These are phyloP conservation scores for Polydrusus tereticollis DNA, from an alignment of 2,888 invertebrate genomes.

Conservation along the genomic window DNA sequence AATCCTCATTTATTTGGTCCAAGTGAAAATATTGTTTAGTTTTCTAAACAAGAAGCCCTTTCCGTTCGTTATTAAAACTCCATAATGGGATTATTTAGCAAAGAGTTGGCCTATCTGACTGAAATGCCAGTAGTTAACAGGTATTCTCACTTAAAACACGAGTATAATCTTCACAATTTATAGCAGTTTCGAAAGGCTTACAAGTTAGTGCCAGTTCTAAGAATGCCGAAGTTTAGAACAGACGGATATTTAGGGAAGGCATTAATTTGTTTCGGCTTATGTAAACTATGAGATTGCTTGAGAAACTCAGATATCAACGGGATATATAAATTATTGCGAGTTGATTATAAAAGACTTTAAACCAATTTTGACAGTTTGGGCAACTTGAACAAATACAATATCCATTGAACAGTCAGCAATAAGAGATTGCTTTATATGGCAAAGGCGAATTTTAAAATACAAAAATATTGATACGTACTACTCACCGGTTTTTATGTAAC, in stretches of 20 bases:
- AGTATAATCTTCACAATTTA: slow-evolving; percentile 55
- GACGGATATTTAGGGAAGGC: slow-evolving; percentile 6
- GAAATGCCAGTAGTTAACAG: slow-evolving; percentile 56
- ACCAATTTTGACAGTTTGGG: too few relatives aligned
- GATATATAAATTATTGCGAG: slow-evolving; percentile 10
- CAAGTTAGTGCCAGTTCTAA: slow-evolving; percentile 8
- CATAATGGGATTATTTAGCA: not conserved
- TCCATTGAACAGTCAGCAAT: too few relatives aligned
- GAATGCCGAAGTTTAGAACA: slow-evolving; percentile 26
- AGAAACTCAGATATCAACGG: slow-evolving; percentile 14
- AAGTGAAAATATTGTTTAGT: too few relatives aligned
- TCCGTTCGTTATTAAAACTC: not conserved
- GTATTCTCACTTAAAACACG: slow-evolving; percentile 59
- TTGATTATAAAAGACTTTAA: not conserved
- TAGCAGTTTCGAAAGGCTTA: slow-evolving; percentile 44
- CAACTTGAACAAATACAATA: too few relatives aligned
- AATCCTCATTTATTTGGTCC: too few relatives aligned
- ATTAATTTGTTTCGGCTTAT: slow-evolving; percentile 19
- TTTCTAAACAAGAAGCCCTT: too few relatives aligned
- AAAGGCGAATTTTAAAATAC: too few relatives aligned
- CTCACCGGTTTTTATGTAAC: too few relatives aligned
- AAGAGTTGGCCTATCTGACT: not conserved
- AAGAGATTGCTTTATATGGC: too few relatives aligned
- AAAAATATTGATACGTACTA: too few relatives aligned
- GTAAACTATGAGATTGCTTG: slow-evolving; percentile 27